Base-by-base conservation (phyloP, 2,888 invertebrate species). In the Leptopilina drosophilae region DNA sequence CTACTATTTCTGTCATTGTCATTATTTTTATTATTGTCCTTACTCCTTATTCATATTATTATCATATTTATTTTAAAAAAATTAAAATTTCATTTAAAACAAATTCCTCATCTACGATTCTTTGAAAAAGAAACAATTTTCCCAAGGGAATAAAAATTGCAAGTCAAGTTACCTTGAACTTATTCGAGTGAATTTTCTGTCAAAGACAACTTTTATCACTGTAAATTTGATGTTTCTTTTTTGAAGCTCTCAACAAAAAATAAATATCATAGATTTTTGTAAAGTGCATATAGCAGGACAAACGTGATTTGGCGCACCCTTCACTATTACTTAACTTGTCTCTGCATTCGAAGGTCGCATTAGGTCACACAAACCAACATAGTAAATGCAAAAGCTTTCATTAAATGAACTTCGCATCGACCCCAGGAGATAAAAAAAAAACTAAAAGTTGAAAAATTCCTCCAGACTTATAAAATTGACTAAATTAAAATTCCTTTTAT, bases 321-420 rank as follows among this genome's bases (percentile, higher is more conserved):
- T 56, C 56, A 59, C 73, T 73, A 33, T 33, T 73, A 73, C 73
- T 73, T 73, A 73, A 73, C 56, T 73, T 73, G 73, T 53, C 73
- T 73, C 14, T 33, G 73, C 53, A 56, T n/a, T 56, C 53, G 73
- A 73, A 56, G 73, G 73, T 56, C 73, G 40, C 56, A 56, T 56
- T 73, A 33, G 56, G 56, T 73, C 73, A 73, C 73, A 73, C 56
- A 53, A 42, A 66, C n/a, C 33, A 66, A 46, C 46, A 66, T 66
- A 42, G 12, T 46, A 46, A 66, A 73, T 56, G 73, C 11, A 33
- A 73, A 73, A 73, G 73, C 73, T 73, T 73, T 73, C 73, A 73
- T 73, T 33, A 53, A 56, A 73, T 73, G 73, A 73, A 73, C 33
- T n/a, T 56, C 9, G 53, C 59, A 73, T 73, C 73, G 73, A 33